A percentile compares a stretch with the other conserved stretches of the same genome.
Conservation (phyloP, 2,888 invertebrate genomes). For the Xanthorhoe designata region DNA sequence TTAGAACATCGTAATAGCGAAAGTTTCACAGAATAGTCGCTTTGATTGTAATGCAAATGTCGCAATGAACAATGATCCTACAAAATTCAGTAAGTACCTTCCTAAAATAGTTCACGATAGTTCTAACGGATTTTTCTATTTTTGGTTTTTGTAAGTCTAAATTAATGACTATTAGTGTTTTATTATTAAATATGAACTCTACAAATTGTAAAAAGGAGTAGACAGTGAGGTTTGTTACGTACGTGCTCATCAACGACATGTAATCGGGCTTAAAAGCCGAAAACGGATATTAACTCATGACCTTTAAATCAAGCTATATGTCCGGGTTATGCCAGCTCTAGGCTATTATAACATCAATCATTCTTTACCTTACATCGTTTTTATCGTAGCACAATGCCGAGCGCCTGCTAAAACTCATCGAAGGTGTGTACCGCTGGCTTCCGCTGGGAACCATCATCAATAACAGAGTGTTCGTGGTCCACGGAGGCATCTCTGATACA, state of each 20-base stretch:
- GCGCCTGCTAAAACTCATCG: slow-evolving; percentile 92
- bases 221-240: not conserved
- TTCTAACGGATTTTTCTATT: no score
- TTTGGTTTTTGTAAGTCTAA: no score
- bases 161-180: no score
- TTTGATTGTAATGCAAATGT: slow-evolving; percentile 24
- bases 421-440: slow-evolving; percentile 96
- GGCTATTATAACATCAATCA: slow-evolving; percentile 5
- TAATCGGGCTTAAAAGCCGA: not conserved
- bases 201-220: not conserved
- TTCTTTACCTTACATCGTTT: slow-evolving; percentile 21
- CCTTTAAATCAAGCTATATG: not conserved
- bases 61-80: not conserved
- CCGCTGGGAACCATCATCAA: slow-evolving; percentile 96
- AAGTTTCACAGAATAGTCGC: slow-evolving; percentile 23
- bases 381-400: slow-evolving; percentile 90
- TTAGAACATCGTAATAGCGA: slow-evolving; percentile 16
- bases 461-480: slow-evolving; percentile 94
- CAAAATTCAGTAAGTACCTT: not conserved
- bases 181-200: no score
- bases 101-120: no score
- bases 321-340: not conserved
- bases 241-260: not conserved
- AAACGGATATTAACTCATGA: slow-evolving; percentile 3
- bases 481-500: slow-evolving; percentile 96